Conservation (phyloP, 2,888 invertebrate genomes). For the Taphrorychus bicolor region DNA sequence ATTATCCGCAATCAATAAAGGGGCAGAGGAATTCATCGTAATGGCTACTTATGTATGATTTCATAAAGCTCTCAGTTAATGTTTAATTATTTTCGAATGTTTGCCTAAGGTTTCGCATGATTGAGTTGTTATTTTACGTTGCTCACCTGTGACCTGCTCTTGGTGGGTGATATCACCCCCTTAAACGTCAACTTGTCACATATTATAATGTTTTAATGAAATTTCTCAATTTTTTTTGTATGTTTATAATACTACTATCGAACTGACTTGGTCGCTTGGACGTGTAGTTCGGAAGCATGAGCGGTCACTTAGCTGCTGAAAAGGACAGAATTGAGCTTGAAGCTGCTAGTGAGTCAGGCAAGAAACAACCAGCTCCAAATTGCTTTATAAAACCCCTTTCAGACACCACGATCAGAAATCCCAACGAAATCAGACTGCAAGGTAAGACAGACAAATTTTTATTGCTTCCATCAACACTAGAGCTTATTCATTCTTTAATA, state of each 20-base stretch:
- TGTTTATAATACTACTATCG: background rate
- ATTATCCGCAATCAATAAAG: background rate
- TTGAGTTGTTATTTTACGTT: background rate
- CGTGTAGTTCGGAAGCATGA: too few species aligned
- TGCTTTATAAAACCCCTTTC: too few species aligned
- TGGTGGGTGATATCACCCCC: too few species aligned
- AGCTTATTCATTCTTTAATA: too few species aligned
- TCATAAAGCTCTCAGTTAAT: background rate
- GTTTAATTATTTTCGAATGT: conserved; percentile 25
- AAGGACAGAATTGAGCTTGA: too few species aligned
- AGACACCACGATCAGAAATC: too few species aligned
- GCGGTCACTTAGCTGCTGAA: too few species aligned
- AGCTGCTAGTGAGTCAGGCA: too few species aligned
- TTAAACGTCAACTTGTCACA: background rate
- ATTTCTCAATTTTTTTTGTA: background rate
- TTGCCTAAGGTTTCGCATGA: background rate
- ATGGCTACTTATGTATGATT: background rate
- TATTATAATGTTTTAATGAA: background rate
- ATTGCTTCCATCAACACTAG: background rate
- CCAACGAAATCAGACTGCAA: conserved; percentile 27
- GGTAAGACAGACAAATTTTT: conserved; percentile 12
- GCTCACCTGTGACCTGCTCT: too few species aligned
- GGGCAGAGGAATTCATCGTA: background rate
- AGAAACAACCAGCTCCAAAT: too few species aligned
- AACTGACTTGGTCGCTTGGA: background rate